Evolutionary conservation across 2,113 vertebrate genomes (phyloP), one percentile per base, ranked within the genome.

Genomic region (Sterrhoptilus dennistouni): DNA sequence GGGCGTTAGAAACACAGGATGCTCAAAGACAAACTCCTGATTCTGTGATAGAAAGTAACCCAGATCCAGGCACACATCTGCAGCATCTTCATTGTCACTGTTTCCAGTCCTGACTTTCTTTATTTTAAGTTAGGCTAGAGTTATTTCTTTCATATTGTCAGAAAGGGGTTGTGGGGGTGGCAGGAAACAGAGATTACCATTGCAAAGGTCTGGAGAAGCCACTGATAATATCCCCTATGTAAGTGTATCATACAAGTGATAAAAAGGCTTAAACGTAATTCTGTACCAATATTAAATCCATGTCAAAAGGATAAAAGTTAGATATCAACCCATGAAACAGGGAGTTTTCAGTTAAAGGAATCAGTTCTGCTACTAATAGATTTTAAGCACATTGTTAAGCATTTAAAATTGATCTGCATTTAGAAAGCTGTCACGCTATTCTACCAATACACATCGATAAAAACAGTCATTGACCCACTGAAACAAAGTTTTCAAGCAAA

Each of bases 141-240:
- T 60, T 71, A 31, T 54, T 85, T 78, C 36, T 86, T 65, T 50
- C 22, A 35, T 31, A 19, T 25, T 61, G 12, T 45, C 54, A 49
- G 44, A 65, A 69, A n/a, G 1, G 3, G 36, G 7, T 5, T 5
- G 3, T 50, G 28, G 11, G 5, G 13, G 0, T 24, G 7, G 1
- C 0, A 4, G 11, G 6, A 24, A 33, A 16, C 28, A 24, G 16
- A 87, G 42, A 68, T 64, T 6, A 29, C 36, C 6, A 72, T 45
- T 71, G 56, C 42, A 49, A 45, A 49, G 6, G 16, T 40, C 71
- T 56, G 50, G 9, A 27, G 54, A 22, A 79, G 22, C 20, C 12
- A 64, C 1, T 40, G 22, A 56, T 17, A 16, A 80, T 35, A 59
- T 85, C 14, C 9, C 35, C 27, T 42, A 14, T 1, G 2, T 12